A percentile compares a stretch with the other conserved stretches of the same genome.
phyloP scores from a whole-genome alignment of 2,888 invertebrate species.

The Campoplex capitator region DNA sequence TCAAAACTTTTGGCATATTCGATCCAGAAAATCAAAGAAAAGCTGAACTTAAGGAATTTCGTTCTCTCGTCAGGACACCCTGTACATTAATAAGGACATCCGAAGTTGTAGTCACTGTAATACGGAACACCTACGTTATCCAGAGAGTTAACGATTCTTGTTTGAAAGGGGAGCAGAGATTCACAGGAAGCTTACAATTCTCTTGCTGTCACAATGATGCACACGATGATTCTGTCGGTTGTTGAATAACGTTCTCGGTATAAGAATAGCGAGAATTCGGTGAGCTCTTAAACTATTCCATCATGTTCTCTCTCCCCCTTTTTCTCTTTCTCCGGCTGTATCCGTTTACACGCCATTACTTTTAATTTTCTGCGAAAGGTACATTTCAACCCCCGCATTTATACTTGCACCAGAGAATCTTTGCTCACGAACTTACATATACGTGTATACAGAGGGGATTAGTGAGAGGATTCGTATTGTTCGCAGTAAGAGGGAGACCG shows the following conservation, averaged over 20 bases:
- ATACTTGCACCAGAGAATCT: neutral
- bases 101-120: neutral
- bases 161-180: conserved; percentile 3
- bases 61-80: neutral
- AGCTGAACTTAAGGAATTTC: neutral
- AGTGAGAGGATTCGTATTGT: conserved; percentile 29
- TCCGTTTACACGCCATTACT: conserved; percentile 64
- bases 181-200: conserved; percentile 35
- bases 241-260: conserved; percentile 44
- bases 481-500: conserved; percentile 45
- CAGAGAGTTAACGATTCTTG: conserved; percentile 28
- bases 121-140: neutral
- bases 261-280: conserved; percentile 40
- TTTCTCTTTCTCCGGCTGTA: conserved; percentile 6
- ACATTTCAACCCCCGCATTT: conserved; percentile 33
- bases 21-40: neutral
- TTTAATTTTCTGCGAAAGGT: conserved; percentile 57
- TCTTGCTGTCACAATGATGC: conserved; percentile 39
- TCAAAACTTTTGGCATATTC: neutral
- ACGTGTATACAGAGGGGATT: neutral
- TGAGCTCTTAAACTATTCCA: conserved; percentile 41
- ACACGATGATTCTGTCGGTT: conserved; percentile 33
- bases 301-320: conserved; percentile 27
- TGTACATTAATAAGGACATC: neutral
- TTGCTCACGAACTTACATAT: neutral